Conservation (phyloP, 2,888 invertebrate species). For the Drosophila borborema region DNA sequence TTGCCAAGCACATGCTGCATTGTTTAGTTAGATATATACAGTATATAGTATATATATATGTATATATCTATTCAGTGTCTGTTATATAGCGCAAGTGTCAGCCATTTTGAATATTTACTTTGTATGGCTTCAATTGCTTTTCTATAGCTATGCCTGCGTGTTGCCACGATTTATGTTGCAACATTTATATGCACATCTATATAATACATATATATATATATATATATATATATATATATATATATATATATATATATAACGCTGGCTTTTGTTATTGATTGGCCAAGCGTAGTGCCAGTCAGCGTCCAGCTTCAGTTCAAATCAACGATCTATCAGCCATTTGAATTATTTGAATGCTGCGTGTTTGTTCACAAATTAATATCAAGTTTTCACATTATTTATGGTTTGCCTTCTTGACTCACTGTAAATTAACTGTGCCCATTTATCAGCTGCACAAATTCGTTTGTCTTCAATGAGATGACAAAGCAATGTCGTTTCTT, state of each 20-base stretch:
- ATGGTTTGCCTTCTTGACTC: slow-evolving; percentile 9
- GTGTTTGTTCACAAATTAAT: slow-evolving; percentile 31
- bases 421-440: background rate
- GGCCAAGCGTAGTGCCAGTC: slow-evolving; percentile 12
- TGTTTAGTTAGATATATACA: slow-evolving; percentile 49
- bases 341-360: slow-evolving; percentile 50
- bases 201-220: background rate
- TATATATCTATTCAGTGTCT: slow-evolving; percentile 19
- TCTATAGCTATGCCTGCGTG: slow-evolving; percentile 23
- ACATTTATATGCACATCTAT: slow-evolving; percentile 18
- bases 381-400: slow-evolving; percentile 21
- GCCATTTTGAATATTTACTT: slow-evolving; percentile 82
- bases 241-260: background rate
- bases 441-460: slow-evolving; percentile 4
- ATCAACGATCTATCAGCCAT: slow-evolving; percentile 22
- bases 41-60: slow-evolving; percentile 12
- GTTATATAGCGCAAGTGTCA: slow-evolving; percentile 60
- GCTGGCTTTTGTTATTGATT: slow-evolving; percentile 49
- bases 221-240: background rate
- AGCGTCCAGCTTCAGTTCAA: slow-evolving; percentile 27
- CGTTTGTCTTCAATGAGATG: background rate
- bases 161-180: slow-evolving; percentile 49
- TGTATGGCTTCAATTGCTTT: slow-evolving; percentile 51
- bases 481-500: background rate
- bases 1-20: slow-evolving; percentile 67